Percentiles rank a stretch among this genome's conserved stretches.
Conservation (phyloP, 2,888 invertebrate species). For the Ceriagrion tenellum region DNA sequence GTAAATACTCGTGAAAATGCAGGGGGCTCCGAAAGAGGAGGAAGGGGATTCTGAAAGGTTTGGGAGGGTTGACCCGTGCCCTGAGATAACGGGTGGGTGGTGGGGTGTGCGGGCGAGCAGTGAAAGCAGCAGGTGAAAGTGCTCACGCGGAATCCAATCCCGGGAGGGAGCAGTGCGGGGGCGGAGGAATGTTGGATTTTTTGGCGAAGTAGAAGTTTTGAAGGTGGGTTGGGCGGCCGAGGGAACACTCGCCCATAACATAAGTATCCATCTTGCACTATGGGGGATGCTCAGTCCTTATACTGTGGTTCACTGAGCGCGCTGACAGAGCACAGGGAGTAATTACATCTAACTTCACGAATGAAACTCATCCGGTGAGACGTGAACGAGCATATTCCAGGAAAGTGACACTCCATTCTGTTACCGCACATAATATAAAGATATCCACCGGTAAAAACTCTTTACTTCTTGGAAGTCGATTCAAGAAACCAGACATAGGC, state of each 20-base stretch:
- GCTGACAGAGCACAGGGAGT: neutral
- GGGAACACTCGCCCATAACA: neutral
- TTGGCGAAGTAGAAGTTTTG: neutral
- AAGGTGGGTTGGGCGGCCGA: neutral
- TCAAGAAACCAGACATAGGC: too few relatives aligned
- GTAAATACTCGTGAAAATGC: neutral
- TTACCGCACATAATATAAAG: too few relatives aligned
- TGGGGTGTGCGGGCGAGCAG: too few relatives aligned
- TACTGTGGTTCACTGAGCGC: neutral
- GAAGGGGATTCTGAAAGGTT: neutral
- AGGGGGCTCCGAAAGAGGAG: neutral
- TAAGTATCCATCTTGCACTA: neutral
- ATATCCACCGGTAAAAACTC: too few relatives aligned
- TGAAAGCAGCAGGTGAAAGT: neutral
- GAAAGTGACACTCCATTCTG: too few relatives aligned
- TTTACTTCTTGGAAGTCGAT: too few relatives aligned
- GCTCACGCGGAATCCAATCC: slow-evolving; percentile 11
- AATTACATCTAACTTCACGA: neutral
- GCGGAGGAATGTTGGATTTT: neutral
- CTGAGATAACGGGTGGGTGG: too few relatives aligned
- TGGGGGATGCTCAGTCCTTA: neutral
- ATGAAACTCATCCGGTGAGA: neutral
- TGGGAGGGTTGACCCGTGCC: neutral
- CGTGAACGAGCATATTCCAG: neutral
- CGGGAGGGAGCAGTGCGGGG: neutral